These are phyloP conservation scores for Leptodactylus fuscus DNA, from an alignment of 2,113 vertebrate genomes.

Conservation along the genomic window DNA sequence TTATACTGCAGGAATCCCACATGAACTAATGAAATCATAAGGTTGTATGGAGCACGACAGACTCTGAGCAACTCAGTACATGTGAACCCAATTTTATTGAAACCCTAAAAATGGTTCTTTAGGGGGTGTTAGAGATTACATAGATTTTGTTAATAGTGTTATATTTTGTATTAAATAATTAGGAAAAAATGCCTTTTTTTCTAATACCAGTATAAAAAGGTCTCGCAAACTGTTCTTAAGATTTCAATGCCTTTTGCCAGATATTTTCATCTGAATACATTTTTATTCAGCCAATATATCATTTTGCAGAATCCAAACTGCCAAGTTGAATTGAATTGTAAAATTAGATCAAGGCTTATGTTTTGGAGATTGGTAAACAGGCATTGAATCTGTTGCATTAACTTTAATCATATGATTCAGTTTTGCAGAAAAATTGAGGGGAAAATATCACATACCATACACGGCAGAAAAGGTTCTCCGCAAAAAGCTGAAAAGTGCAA, in stretches of 20 bases:
- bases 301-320: not conserved
- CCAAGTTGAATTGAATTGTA: slow-evolving; percentile 19
- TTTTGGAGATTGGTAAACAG: slow-evolving; percentile 25
- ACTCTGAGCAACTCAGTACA: no score
- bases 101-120: no score
- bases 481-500: not conserved
- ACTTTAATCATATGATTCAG: slow-evolving; percentile 19
- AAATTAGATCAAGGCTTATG: not conserved
- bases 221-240: not conserved
- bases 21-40: no score
- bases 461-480: not conserved
- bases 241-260: slow-evolving; percentile 11
- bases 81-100: no score
- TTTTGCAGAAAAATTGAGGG: not conserved
- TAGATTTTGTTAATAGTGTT: not conserved
- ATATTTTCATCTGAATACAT: slow-evolving; percentile 4
- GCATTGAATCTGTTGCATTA: slow-evolving; percentile 10
- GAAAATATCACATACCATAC: not conserved
- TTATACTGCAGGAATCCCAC: no score
- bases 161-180: not conserved
- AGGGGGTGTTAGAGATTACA: no score
- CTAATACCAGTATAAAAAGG: not conserved
- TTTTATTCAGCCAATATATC: slow-evolving; percentile 21
- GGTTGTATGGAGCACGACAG: no score
- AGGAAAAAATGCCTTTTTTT: not conserved